Base-by-base conservation (phyloP, 2,797 vertebrate species). In the Pangasius djambal region DNA sequence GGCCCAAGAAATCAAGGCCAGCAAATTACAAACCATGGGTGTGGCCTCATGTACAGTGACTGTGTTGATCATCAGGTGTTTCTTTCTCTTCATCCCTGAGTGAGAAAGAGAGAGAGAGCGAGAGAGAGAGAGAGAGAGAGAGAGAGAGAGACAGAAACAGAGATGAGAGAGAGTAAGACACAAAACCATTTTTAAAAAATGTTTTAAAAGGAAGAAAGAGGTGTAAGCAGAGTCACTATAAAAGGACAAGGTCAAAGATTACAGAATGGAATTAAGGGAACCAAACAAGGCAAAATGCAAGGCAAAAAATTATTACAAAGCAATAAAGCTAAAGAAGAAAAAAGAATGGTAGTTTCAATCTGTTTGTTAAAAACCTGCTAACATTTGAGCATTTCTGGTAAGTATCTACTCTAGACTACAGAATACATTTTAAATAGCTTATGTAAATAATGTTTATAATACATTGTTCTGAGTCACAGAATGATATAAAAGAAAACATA, bases 21-120 rank as follows among this genome's bases (percentile, higher is more conserved):
- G 55, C 89, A 87, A 90, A 87, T 91, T 74, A 85, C 63, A 77
- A 65, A 8, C 4, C n/a, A 88, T 25, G 44, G 83, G 88, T 25
- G 40, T 61, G 79, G 44, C 57, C 28, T 20, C 1, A 22, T 31
- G 22, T 25, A 75, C 31, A 52, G 59, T 72, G 20, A 89, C 52
- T 31, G 75, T 57, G 52, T 57, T 79, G 16, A n/a, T 55, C 75
- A 79, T 79, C n/a, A 79, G 77, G 52, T 34, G 18, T 3, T 57
- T 34, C 15, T 81, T 57, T 31, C 48, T 20, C 28, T 83, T 78
- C 82, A 75, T 4, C n/a, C 22, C 65, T n/a, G 15, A 79, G 28
- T 34, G 50, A 78, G 75, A 52, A 37, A 74, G 37, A 74, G 70
- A 44, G 37, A 40, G 37, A 70, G 31, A 55, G 13, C 13, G 52